Evolutionary conservation across 2,888 invertebrate genomes (phyloP), one percentile per base, ranked within the genome.

Genomic region (Bembecia ichneumoniformis): DNA sequence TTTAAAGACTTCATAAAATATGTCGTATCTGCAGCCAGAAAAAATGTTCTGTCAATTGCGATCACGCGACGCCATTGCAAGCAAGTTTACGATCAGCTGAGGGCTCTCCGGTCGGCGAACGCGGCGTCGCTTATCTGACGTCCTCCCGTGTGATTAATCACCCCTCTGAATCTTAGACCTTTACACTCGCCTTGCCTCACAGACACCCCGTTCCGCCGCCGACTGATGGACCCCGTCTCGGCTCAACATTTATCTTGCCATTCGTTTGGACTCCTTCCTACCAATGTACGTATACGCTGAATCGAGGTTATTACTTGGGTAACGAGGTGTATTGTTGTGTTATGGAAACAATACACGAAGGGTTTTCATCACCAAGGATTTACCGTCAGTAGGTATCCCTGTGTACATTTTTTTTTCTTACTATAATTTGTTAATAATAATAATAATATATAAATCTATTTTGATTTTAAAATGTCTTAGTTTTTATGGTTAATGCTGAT

Each of bases 111-210:
- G 28, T 46, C 46, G 10, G 28, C 46, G 11, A 11, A 14, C 50
- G 51, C 56, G 55, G 63, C 57, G 60, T 60, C 64, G 68, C 75
- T 79, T 79, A 78, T 77, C 78, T 72, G 68, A 60, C 69, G 64
- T 68, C 70, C 72, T 71, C 71, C 66, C 67, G 63, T 55, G 71
- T 81, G 77, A 82, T 82, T 79, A 78, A 82, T 82, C 73, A 68
- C 66, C 70, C 58, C 66, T 64, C 72, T 61, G 68, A 68, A 74
- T 78, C 74, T 76, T 62, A 66, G 71, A 68, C 71, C 70, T 16
- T 46, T 44, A 40, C 40, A 13, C 40, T 14, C 40, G 40, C 40
- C 70, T 67, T 66, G 60, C 64, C 63, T 57, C 68, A 67, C 69
- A 62, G 59, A 65, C 61, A 60, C 46, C 43, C 67, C 63, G 59